These are phyloP conservation scores for Centropristis striata DNA, from an alignment of 2,113 vertebrate species.

Conservation along the genomic window DNA sequence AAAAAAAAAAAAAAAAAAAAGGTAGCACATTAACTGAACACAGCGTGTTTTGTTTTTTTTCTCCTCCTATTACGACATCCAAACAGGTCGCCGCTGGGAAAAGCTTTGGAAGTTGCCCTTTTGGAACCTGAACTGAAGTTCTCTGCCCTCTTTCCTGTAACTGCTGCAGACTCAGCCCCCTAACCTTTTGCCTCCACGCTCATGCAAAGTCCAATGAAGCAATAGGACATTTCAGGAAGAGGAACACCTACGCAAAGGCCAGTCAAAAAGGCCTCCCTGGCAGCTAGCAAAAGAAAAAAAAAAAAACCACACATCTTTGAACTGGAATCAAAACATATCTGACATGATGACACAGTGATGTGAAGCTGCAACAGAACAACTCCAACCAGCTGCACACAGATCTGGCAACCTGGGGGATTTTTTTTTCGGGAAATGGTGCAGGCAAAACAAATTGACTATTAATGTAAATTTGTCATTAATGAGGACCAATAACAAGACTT, in stretches of 20 bases:
- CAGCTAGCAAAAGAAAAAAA: slow-evolving; percentile 28
- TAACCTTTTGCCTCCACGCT: slow-evolving; percentile 75
- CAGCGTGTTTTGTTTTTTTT: not conserved
- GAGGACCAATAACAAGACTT: slow-evolving; percentile 11
- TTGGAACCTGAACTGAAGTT: slow-evolving; percentile 67
- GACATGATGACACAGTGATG: slow-evolving; percentile 48
- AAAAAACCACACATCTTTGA: slow-evolving; percentile 42
- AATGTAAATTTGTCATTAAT: too few species aligned
- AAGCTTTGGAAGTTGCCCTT: slow-evolving; percentile 47
- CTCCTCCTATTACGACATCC: slow-evolving; percentile 43
- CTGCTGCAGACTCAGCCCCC: slow-evolving; percentile 60
- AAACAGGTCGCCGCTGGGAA: slow-evolving; percentile 33
- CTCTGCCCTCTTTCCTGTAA: slow-evolving; percentile 65
- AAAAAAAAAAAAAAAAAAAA: too few species aligned
- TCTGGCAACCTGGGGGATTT: not conserved
- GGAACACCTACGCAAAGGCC: slow-evolving; percentile 62
- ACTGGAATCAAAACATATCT: slow-evolving; percentile 48
- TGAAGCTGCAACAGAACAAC: slow-evolving; percentile 47
- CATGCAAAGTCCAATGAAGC: slow-evolving; percentile 76
- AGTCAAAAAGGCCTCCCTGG: slow-evolving; percentile 27
- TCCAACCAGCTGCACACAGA: slow-evolving; percentile 5
- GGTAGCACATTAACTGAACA: slow-evolving; percentile 22
- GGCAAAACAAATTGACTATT: not conserved
- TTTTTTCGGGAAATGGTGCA: not conserved
- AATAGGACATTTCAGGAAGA: slow-evolving; percentile 69